These are phyloP conservation scores for Coluber constrictor DNA, from an alignment of 2,797 vertebrate species.

Conservation along the genomic window DNA sequence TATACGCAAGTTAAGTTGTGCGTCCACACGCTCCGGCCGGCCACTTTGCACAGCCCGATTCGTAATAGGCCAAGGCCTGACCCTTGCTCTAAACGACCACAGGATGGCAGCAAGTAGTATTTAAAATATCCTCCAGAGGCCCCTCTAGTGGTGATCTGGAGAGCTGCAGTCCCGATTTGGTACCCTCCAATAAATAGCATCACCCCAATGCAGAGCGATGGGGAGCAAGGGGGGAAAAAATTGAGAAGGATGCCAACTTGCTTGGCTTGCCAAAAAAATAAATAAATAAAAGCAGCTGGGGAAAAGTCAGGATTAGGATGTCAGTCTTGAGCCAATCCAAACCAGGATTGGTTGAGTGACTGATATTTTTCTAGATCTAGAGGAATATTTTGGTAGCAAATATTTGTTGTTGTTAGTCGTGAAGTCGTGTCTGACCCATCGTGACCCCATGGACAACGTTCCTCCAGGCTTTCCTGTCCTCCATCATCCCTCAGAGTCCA, in stretches of 20 bases:
- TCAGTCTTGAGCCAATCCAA: constrained; percentile 8
- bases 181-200: neutral
- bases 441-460: no score
- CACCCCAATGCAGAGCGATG: neutral
- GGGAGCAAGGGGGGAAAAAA: neutral
- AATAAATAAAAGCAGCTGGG: neutral
- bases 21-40: no score
- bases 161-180: neutral
- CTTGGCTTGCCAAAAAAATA: neutral
- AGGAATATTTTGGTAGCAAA: constrained; percentile 9
- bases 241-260: neutral
- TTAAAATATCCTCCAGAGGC: neutral
- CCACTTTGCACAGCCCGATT: no score
- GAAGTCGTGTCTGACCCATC: no score
- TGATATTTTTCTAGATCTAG: constrained; percentile 30
- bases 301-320: constrained; percentile 15
- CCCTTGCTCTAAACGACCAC: neutral
- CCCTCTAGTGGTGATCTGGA: neutral
- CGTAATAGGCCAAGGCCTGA: no score
- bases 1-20: no score
- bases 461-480: no score
- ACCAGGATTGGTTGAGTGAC: neutral
- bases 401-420: neutral
- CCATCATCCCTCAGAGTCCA: no score
- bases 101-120: neutral